Evolutionary conservation across 35 echinoderm and acorn worm species (phyloP), one percentile per base, ranked within the genome.

Genomic region (Ophiothrix spiculata): DNA sequence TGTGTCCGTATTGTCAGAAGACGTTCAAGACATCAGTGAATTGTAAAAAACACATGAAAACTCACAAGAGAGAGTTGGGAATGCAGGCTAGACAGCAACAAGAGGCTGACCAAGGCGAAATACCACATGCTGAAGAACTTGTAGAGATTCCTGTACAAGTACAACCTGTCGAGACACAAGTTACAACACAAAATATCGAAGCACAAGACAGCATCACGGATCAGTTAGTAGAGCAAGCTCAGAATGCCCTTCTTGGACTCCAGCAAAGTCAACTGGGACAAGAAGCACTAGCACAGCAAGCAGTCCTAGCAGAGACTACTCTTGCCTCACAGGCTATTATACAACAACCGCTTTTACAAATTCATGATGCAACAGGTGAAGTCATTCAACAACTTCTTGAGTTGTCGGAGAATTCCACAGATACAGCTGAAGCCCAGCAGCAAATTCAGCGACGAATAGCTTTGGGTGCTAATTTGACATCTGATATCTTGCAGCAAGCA

Each of bases 41-140:
- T 33, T 99, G 96, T 85, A 99, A 99, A 79, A 99, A 99, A 77
- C 96, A 99, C 83, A 99, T 99, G 96, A 99, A 94, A 83, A 99
- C 92, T 64, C 96, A 99, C 64, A 94, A 88, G 37, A 86, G 89
- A 36, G 96, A 99, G 74, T 85, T 99, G 23, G 88, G 80, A 40
- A 63, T 92, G 77, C 90, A 92, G 79, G 90, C 90, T 73, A 73
- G 73, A 16, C 76, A 92, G 32, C 90, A 92, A 39, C 42, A 79
- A 32, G 36, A 75, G 35, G 56, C 36, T 12, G 36, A 92, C 33
- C 42, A 64, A 38, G 56, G 37, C 17, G 16, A 56, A 31, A 32
- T 6, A 75, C 25, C 76, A 75, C 76, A 40, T 33, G 39, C 37
- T 39, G 1, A 40, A 46, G 29, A 73, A 78, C 36, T 29, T 39